These are phyloP conservation scores for Eupithecia vulgata DNA, from an alignment of 2,888 invertebrate genomes.

Conservation along the genomic window DNA sequence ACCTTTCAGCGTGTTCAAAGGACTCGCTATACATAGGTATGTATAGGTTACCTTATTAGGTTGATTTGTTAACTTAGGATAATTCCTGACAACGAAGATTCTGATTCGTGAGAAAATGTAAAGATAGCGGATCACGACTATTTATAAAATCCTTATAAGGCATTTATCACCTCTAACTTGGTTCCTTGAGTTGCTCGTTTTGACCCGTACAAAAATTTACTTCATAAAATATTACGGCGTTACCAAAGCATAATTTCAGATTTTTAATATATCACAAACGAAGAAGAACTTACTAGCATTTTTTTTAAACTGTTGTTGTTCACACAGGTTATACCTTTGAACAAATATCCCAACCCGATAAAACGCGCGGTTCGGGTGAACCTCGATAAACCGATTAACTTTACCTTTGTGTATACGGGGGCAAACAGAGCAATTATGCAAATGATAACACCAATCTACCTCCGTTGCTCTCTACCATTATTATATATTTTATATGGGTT, in stretches of 20 bases:
- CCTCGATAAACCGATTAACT: conserved; percentile 45
- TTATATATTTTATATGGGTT: conserved; percentile 34
- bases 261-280: neutral
- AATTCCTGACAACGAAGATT: neutral
- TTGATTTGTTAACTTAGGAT: conserved; percentile 29
- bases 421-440: conserved; percentile 52
- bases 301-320: neutral
- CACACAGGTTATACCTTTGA: neutral
- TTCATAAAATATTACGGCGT: neutral
- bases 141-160: neutral
- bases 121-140: neutral
- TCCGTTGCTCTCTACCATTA: conserved; percentile 26
- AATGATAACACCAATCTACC: conserved; percentile 39
- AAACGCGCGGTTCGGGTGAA: conserved; percentile 34
- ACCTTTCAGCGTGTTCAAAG: conserved; percentile 57
- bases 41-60: conserved; percentile 32
- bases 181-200: neutral
- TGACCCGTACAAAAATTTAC: neutral
- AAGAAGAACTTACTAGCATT: neutral
- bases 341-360: conserved; percentile 33
- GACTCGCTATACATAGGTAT: conserved; percentile 49
- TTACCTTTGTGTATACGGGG: conserved; percentile 44
- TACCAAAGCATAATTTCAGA: neutral
- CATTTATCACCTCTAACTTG: neutral
- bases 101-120: neutral